These are phyloP conservation scores for Coregonus clupeaformis DNA, from an alignment of 2,113 vertebrate species.

Conservation along the genomic window DNA sequence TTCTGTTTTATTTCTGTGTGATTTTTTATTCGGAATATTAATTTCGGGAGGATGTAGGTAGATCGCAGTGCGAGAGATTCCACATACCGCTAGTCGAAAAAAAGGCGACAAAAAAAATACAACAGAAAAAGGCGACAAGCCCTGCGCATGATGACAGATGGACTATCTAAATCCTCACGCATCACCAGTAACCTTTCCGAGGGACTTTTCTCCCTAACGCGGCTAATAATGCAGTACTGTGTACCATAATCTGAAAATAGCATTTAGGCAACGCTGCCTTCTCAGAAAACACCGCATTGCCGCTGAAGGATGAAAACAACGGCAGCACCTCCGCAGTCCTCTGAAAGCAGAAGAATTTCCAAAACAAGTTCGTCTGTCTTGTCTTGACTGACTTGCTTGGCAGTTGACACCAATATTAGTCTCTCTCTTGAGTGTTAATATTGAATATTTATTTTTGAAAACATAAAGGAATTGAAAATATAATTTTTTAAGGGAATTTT, in stretches of 20 bases:
- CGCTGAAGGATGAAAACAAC: background rate
- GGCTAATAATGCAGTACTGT: slow-evolving; percentile 23
- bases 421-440: no score
- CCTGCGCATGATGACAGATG: slow-evolving; percentile 51
- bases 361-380: no score
- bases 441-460: no score
- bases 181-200: slow-evolving; percentile 39
- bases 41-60: slow-evolving; percentile 22
- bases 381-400: no score
- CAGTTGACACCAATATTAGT: no score
- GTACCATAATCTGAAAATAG: slow-evolving; percentile 24
- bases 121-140: background rate
- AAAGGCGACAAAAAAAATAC: background rate
- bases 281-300: slow-evolving; percentile 4
- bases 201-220: slow-evolving; percentile 41
- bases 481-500: no score
- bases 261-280: slow-evolving; percentile 8
- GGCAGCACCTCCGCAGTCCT: background rate
- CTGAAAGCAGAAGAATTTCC: background rate
- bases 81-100: background rate
- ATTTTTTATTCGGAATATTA: background rate
- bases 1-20: background rate
- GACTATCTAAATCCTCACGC: slow-evolving; percentile 48
- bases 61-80: slow-evolving; percentile 14
- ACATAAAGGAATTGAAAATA: no score